Base-by-base conservation (phyloP, 2,888 invertebrate genomes). In the Acheta domesticus region DNA sequence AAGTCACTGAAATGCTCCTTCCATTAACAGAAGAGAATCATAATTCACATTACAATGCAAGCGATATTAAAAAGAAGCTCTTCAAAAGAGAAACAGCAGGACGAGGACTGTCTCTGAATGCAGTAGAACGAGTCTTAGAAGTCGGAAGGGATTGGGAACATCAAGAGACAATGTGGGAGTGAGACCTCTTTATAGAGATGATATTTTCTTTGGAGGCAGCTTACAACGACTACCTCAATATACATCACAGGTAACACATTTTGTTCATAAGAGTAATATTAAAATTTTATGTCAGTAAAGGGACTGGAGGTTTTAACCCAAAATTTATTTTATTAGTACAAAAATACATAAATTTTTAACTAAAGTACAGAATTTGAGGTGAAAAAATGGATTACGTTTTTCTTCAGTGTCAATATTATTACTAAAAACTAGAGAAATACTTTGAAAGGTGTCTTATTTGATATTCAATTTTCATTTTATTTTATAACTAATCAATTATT, bases 131-230 rank as follows among this genome's bases (percentile, higher is more conserved):
- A 62, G 62, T 62, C n/a, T 62, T 2, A 14, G 62, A 14, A 62
- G 62, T 5, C 62, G 62, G 12, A 62, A 62, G n/a, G 62, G 62
- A 5, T 19, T 62, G 4, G 62, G 62, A 4, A 19, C 62, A 4
- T 62, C 62, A 62, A 62, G 62, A 62, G 62, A 62, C 62, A 62
- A 62, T 62, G 62, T 62, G 62, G 62, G 62, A 1, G 62, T 62
- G 62, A 89, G 96, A 78, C 96, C 97, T 2, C 89, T 97, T 85
- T 96, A 96, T 87, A 90, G 82, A 74, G 96, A 96, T 84, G 97
- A 97, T 85, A 96, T 96, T 82, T 97, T 97, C 90, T 97, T 96
- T 85, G 92, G 93, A 8, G 96, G 94, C 16, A 96, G 96, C 82
- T 89, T 97, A 81, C 91, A 91, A n/a, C 90, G 96, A 83, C 88